Evolutionary conservation across 1,140 invertebrate species (phyloP), one percentile per base, ranked within the genome.

Genomic region (Zaprionus lachaisei): DNA sequence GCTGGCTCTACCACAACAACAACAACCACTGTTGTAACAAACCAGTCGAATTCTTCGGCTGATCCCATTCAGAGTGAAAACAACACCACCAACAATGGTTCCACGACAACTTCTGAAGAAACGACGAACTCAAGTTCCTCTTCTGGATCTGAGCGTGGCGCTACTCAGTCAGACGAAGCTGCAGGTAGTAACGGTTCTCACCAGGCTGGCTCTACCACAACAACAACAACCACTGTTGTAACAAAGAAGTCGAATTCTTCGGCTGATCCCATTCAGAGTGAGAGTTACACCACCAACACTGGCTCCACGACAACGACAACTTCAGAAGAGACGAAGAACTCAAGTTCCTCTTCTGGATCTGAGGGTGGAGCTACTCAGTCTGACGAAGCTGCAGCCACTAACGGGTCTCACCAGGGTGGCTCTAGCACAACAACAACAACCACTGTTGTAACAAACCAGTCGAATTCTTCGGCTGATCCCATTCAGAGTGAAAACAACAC

Each of bases 1-100:
- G 49, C 58, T 4, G 49, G 58, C 17, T 62, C 70, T 1, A 54
- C 62, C n/a, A 64, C 69, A 12, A 58, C 56, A 11, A 75, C 72
- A 31, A 31, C 31, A 15, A 63, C 60, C 5, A 57, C 66, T 11
- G 47, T 63, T 14, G 66, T 55, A 14, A 38, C 37, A 1, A 37
- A 6, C 2, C 2, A 15, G 22, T 12, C 38, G 3, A 26, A 55
- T 38, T 38, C 15, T 20, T 22, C 11, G 41, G 60, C 15, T 34
- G 28, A 55, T 60, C 24, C 5, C 17, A 1, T 38, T 38, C 14
- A 38, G 37, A 38, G 14, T 38, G 37, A 44, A 5, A 47, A 6
- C 2, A 47, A 17, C 41, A 47, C 41, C 15, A 47, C 1, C 15
- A 12, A 28, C 4, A 26, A 22, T 57, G 55, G 55, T 6, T 57